Evolutionary conservation across 1,140 invertebrate species (phyloP).

Genomic region (Drosophila rhopaloa): DNA sequence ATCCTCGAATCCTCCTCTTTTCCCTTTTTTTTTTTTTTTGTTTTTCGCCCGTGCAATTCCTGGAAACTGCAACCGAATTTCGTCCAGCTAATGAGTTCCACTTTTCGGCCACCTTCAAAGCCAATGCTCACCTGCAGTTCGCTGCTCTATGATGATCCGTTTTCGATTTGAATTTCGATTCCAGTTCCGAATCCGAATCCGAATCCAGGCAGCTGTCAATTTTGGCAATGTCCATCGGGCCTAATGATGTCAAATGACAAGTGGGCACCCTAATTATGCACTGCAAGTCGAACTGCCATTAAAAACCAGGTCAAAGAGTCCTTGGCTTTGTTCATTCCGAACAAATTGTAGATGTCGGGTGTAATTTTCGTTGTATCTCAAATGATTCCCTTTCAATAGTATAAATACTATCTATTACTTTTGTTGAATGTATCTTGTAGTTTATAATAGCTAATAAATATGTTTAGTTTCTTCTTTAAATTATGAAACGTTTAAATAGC

Average conservation of each 20-base stretch:
- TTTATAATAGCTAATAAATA: too few species aligned
- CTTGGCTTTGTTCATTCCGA: neutral
- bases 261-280: conserved; percentile 23
- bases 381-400: too few species aligned
- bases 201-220: conserved; percentile 8
- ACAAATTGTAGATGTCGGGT: too few species aligned
- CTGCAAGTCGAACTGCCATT: neutral
- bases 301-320: conserved; percentile 2
- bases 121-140: conserved; percentile 27
- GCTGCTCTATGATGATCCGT: conserved; percentile 2
- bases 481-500: neutral
- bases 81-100: conserved; percentile 46
- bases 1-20: neutral
- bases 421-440: too few species aligned
- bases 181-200: too few species aligned
- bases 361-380: too few species aligned
- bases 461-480: neutral
- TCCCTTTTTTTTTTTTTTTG: neutral
- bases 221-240: conserved; percentile 2
- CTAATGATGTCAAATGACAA: conserved; percentile 40
- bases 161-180: conserved; percentile 2
- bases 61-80: conserved; percentile 51
- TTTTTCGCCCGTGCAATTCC: conserved; percentile 43
- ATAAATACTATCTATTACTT: too few species aligned
- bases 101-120: conserved; percentile 41